These are phyloP conservation scores for Antedon bifida DNA, from an alignment of 35 echinoderm and acorn worm genomes.

Conservation along the genomic window DNA sequence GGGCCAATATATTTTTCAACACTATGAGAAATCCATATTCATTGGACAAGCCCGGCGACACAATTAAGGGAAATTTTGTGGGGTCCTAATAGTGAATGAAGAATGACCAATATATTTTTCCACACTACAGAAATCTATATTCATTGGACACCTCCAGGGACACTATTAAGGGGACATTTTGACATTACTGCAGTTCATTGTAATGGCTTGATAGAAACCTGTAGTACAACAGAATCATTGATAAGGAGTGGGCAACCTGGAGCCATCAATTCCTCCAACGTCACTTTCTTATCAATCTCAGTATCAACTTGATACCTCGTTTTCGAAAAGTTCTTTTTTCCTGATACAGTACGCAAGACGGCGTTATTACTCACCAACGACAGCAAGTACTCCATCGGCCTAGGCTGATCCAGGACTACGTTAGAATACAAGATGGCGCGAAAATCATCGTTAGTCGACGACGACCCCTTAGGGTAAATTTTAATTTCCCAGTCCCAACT, in stretches of 20 bases:
- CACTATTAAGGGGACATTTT: no score
- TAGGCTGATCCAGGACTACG: conserved; percentile 73
- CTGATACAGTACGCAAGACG: conserved; percentile 47
- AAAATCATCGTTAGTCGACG: conserved; percentile 86
- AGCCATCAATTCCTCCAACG: conserved; percentile 46
- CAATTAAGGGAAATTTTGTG: no score
- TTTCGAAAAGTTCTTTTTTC: conserved; percentile 95
- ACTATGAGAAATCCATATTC: no score
- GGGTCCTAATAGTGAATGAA: no score
- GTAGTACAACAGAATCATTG: conserved; percentile 63
- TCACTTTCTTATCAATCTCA: conserved; percentile 98
- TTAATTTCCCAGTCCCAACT: conserved; percentile 99
- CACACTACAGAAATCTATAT: no score
- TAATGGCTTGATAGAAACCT: conserved; percentile 79
- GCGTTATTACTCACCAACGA: conserved; percentile 62
- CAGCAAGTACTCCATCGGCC: conserved; percentile 89
- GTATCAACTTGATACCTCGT: conserved; percentile 66
- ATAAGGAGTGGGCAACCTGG: conserved; percentile 43
- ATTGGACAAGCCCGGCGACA: no score
- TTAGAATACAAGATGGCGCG: conserved; percentile 88
- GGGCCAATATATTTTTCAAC: no score
- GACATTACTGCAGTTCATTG: no score
- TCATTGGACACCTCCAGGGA: no score
- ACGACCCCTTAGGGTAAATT: conserved; percentile 92
- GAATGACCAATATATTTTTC: no score